Evolutionary conservation across 2,888 invertebrate genomes (phyloP).

Genomic region (Aphodius sticticus): DNA sequence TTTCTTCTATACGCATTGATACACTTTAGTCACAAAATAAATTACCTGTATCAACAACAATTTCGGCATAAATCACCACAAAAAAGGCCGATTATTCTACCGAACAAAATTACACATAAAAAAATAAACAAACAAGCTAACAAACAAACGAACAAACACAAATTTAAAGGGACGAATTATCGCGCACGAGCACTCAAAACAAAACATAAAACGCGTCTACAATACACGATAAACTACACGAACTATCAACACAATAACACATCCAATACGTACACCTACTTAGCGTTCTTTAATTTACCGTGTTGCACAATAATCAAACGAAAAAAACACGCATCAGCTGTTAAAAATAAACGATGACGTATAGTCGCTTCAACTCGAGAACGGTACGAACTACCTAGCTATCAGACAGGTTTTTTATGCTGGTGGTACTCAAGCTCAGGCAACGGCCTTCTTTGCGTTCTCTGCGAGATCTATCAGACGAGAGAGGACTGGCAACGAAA

Average conservation of each 20-base stretch:
- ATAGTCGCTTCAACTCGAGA: not conserved
- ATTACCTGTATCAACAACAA: not conserved
- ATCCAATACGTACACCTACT: not conserved
- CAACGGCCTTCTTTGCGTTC: not conserved
- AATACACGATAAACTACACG: not conserved
- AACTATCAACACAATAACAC: not conserved
- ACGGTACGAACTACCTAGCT: not conserved
- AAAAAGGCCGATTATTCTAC: not conserved
- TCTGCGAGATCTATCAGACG: not conserved
- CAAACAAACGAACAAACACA: not conserved
- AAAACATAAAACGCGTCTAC: too few species aligned
- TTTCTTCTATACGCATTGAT: too few species aligned
- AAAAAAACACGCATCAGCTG: not conserved
- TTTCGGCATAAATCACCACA: not conserved
- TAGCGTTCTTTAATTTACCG: not conserved
- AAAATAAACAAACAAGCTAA: too few species aligned
- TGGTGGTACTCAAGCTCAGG: not conserved
- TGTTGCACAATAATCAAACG: not conserved
- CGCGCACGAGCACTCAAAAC: not conserved
- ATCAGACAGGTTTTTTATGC: not conserved
- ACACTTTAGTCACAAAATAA: not conserved
- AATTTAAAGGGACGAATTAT: not conserved
- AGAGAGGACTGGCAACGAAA: slow-evolving; percentile 14
- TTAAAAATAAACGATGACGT: not conserved
- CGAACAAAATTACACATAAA: too few species aligned